Evolutionary conservation across 2,888 invertebrate genomes (phyloP), one percentile per base, ranked within the genome.

Genomic region (Steinernema hermaphroditum): DNA sequence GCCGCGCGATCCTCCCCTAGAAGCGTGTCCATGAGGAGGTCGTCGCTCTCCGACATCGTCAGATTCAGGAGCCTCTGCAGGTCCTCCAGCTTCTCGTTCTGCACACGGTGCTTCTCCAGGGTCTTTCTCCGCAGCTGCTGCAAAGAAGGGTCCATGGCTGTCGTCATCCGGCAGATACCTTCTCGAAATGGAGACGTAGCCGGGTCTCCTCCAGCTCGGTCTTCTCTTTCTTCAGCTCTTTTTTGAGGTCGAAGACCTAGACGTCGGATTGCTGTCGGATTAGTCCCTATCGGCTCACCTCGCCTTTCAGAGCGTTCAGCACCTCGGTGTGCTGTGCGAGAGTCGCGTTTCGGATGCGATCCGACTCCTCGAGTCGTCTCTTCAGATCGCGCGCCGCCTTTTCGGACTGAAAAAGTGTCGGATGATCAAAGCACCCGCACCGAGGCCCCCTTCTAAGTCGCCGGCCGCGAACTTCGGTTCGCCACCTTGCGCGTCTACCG

Each of bases 301-400:
- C 54, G 19, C 22, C 22, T 54, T 54, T 54, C 24, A 54, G 54
- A 6, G 54, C 14, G 27, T 54, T 54, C 2, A 54, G 54, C 27
- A 54, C 27, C 12, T 54, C 54, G 19, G 54, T 54, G 27, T 54
- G 54, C 27, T 54, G 54, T 16, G 54, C 27, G 24, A 54, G 54
- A 16, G 27, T 54, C 54, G 27, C 9, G 19, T 54, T 54, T 14
- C 54, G 54, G 24, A 27, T 54, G 24, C 27, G 24, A 54, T 54
- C 54, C 6, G 54, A 54, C 24, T 54, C 54, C 54, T 54, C 54
- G 22, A 54, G 54, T 54, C 54, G 54, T 24, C 54, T 14, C 54
- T 54, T 54, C 54, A 54, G 54, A 54, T 54, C 54, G 14, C 27
- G 14, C 54, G 54, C 54, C 54, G 54, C 54, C 54, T 54, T 54